Evolutionary conservation across 2,113 vertebrate species (phyloP).

Genomic region (Acrocephalus kingi): DNA sequence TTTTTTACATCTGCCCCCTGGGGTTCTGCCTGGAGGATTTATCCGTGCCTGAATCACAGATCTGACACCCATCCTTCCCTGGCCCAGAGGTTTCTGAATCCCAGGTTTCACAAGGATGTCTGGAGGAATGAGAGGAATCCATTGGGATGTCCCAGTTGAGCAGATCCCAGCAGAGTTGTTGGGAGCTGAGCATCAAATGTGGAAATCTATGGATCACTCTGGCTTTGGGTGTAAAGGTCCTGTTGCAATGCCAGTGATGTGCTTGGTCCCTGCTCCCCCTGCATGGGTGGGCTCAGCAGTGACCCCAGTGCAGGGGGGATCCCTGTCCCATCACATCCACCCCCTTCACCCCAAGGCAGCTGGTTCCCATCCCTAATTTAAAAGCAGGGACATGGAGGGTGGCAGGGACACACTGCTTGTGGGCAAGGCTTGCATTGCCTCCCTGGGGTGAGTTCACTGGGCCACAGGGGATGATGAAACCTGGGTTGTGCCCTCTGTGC

Average conservation of each 20-base stretch:
- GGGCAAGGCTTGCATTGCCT: neutral
- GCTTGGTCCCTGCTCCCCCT: no score
- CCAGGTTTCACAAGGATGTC: neutral
- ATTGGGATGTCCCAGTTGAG: neutral
- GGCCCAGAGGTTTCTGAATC: neutral
- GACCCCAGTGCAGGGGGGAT: neutral
- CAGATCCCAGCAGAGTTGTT: rapidly evolving
- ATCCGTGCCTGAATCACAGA: rapidly evolving
- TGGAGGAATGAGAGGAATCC: neutral
- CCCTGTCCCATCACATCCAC: neutral
- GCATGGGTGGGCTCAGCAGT: rapidly evolving
- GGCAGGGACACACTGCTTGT: neutral
- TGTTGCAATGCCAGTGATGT: rapidly evolving
- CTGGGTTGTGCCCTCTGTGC: neutral
- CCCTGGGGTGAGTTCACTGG: rapidly evolving
- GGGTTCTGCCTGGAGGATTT: neutral
- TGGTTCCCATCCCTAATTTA: neutral
- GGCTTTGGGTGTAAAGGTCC: neutral
- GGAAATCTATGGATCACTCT: rapidly evolving
- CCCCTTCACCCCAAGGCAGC: neutral
- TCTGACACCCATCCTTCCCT: no score
- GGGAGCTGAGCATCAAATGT: neutral
- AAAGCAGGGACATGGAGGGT: rapidly evolving
- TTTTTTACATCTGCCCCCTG: neutral
- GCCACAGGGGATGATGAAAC: neutral